A percentile compares a stretch with the other conserved stretches of the same genome.
Conservation (phyloP, 1,140 invertebrate genomes). For the Hyphantria cunea region DNA sequence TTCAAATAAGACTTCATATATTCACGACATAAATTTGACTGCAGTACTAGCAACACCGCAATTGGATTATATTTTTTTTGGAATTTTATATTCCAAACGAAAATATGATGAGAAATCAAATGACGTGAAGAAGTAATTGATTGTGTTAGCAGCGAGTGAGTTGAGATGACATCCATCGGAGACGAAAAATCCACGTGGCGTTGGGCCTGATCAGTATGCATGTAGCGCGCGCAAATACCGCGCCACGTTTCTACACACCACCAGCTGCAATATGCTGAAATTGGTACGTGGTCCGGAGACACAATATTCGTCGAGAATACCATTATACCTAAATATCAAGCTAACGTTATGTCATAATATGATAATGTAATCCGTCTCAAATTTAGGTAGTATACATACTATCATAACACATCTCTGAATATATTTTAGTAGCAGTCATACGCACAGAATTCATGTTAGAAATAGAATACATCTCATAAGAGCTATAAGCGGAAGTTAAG, state of each 20-base stretch:
- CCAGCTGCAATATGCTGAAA: conserved; percentile 62
- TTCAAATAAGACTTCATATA: not conserved
- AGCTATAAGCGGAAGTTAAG: conserved; percentile 66
- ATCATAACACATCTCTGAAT: conserved; percentile 26
- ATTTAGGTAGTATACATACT: conserved; percentile 28
- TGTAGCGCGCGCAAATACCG: conserved; percentile 37
- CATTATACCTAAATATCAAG: conserved; percentile 22
- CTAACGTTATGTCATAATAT: conserved; percentile 32
- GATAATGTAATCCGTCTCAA: conserved; percentile 29
- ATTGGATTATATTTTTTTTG: no score
- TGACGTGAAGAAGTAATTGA: no score
- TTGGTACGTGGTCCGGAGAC: conserved; percentile 47
- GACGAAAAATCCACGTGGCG: conserved; percentile 4
- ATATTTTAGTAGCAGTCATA: conserved; percentile 20
- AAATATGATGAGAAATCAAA: no score
- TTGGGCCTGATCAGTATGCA: conserved; percentile 52
- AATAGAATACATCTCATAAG: conserved; percentile 47
- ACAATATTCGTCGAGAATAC: conserved; percentile 20
- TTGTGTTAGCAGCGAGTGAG: not conserved
- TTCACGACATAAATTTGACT: no score
- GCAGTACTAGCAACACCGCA: no score
- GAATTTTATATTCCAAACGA: no score
- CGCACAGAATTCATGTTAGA: no score
- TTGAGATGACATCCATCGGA: not conserved
- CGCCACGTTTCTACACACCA: conserved; percentile 38